Evolutionary conservation across 2,113 vertebrate species (phyloP), one percentile per base, ranked within the genome.

Genomic region (Chauna torquata): DNA sequence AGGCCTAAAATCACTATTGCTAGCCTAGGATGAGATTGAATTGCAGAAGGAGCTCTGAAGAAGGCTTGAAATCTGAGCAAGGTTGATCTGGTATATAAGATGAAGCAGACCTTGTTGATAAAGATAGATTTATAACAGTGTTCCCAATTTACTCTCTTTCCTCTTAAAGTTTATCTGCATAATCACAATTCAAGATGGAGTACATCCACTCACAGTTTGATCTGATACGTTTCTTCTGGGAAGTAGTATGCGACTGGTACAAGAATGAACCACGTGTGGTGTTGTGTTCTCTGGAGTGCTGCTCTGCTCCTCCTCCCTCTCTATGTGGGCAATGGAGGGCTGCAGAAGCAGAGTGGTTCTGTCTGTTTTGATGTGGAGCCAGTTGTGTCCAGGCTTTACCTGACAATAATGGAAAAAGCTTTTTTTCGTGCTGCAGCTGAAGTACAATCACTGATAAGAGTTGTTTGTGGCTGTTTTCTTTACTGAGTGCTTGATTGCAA

Each of bases 201-300:
- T 38, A 11, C 12, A 30, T 74, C 40, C 28, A 55, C 5, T 50
- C 52, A 19, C 24, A 32, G 45, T 82, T 86, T 0, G 0, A 57
- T 66, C 25, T 25, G 30, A 65, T 17, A 42, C 17, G 6, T 80
- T 80, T 80, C 7, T 16, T 54, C 30, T 79, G 23, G 13, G 30
- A 72, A 71, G 42, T 0, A 1, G 2, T 44, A 38, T 32, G 18
- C 2, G 3, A 19, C 19, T 8, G 10, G 4, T 62, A n/a, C 3
- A 36, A n/a, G 40, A 76, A 28, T 22, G 42, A 62, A 44, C 50
- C 7, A 71, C n/a, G 2, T 11, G 7, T 22, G 50, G n/a, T 59
- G 27, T 11, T 76, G 11, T 38, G 30, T 12, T n/a, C 32, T 72
- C 40, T 58, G 24, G 7, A 52, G 40, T n/a, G 9, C 40, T 49